A percentile compares a stretch with the other conserved stretches of the same genome.
phyloP scores from a whole-genome alignment of 23 tunicate genomes.

The Halocynthia aurantium region DNA sequence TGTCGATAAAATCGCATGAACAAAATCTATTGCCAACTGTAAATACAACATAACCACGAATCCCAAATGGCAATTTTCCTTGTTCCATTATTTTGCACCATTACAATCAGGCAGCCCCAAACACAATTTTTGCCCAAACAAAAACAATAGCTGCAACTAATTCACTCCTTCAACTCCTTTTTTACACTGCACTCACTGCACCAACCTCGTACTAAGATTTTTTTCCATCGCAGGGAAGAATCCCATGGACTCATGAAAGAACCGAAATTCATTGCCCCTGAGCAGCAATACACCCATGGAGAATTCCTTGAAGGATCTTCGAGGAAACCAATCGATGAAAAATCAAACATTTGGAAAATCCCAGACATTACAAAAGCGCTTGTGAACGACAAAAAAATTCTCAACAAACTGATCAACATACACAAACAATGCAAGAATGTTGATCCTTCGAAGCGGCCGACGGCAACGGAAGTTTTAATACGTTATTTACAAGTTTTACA shows the following conservation, averaged over 20 bases:
- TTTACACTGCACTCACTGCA: background rate
- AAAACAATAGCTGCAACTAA: background rate
- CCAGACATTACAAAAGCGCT: constrained; percentile 38
- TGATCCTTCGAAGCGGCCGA: constrained; percentile 24
- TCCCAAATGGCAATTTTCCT: no score
- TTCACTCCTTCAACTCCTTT: background rate
- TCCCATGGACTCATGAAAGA: constrained; percentile 9
- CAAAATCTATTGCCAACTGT: no score
- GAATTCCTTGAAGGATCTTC: constrained; percentile 9
- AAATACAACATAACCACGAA: no score
- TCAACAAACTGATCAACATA: constrained; percentile 10
- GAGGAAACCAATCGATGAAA: constrained; percentile 26
- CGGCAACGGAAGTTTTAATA: constrained; percentile 34
- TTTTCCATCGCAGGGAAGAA: constrained; percentile 20
- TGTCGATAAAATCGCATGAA: no score
- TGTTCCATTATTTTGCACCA: no score
- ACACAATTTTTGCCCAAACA: background rate
- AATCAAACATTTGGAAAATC: constrained; percentile 74
- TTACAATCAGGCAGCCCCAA: no score
- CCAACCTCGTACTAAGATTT: background rate
- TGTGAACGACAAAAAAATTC: constrained; percentile 6
- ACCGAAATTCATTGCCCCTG: constrained; percentile 60
- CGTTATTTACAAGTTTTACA: constrained; percentile 26
- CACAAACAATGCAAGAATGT: constrained; percentile 36
- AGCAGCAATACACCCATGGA: constrained; percentile 46